Base-by-base conservation (phyloP, 2,797 vertebrate species). In the Sebastes reedi region DNA sequence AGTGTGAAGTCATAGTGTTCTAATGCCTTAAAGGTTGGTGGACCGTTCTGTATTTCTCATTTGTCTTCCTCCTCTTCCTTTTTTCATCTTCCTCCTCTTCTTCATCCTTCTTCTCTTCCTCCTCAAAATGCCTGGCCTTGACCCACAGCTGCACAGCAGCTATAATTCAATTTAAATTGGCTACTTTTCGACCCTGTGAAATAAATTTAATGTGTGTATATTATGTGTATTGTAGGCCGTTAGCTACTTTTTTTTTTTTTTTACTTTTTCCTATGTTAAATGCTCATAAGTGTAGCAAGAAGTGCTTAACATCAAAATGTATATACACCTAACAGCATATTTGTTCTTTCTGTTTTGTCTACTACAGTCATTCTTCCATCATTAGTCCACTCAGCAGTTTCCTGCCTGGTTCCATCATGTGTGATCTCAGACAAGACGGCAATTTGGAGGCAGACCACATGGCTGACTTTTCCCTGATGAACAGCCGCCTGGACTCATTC, bases 401-500 rank as follows among this genome's bases (percentile, higher is more conserved):
- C 50, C 67, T 52, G 24, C 42, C 60, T 20, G 10, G 10, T 39
- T 77, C 56, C 2, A 85, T 27, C 18, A 96, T 97, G 96, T 89
- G 85, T 59, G 75, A 85, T 66, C 66, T 6, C n/a, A 67, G 24
- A 50, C 39, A 70, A 69, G 83, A 95, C 50, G 27, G 75, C 7
- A 54, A 89, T 54, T 75, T 92, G 65, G 93, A 95, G 82, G 1
- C 90, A 0, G 96, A 96, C 30, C 0, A 67, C 20, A 16, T 65
- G 5, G 36, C n/a, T 5, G 96, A 96, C 32, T 97, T 96, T 94
- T 93, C 96, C n/a, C 76, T 81, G 55, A 94, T 98, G 12, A 75
- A 32, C 12, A 81, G 66, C 32, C 96, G 98, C 24, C 73, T 96
- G 52, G 88, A 79, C 67, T 98, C 97, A 0, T 99, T 98, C 89